Conservation (phyloP, 2,113 vertebrate genomes). For the Heptranchias perlo region DNA sequence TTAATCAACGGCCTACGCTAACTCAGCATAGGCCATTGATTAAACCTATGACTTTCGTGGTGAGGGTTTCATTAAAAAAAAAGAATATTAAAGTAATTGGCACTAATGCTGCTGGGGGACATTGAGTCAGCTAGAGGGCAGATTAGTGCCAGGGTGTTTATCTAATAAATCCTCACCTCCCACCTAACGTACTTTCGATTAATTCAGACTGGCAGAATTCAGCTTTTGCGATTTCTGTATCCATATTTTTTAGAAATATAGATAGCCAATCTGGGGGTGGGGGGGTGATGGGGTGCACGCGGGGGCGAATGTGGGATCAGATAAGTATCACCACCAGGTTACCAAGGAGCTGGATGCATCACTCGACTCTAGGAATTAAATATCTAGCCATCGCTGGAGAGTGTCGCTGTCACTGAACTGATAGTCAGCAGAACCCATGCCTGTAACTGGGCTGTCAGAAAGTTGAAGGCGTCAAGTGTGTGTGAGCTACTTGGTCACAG, state of each 20-base stretch:
- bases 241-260: neutral
- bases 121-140: neutral
- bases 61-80: too few species aligned
- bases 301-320: neutral
- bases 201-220: neutral
- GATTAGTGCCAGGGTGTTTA: neutral
- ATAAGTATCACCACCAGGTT: neutral
- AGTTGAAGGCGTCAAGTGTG: neutral
- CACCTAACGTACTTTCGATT: neutral
- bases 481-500: neutral
- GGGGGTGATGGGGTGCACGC: too few species aligned
- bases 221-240: neutral
- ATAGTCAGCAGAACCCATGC: neutral
- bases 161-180: neutral
- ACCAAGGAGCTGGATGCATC: neutral
- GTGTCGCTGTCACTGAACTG: neutral
- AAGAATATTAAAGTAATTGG: neutral
- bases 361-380: neutral
- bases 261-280: neutral
- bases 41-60: too few species aligned
- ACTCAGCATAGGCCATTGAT: too few species aligned
- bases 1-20: too few species aligned
- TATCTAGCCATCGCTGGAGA: neutral
- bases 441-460: neutral
- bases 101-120: neutral